Base-by-base conservation (phyloP, 2,888 invertebrate species). In the Belgica antarctica region DNA sequence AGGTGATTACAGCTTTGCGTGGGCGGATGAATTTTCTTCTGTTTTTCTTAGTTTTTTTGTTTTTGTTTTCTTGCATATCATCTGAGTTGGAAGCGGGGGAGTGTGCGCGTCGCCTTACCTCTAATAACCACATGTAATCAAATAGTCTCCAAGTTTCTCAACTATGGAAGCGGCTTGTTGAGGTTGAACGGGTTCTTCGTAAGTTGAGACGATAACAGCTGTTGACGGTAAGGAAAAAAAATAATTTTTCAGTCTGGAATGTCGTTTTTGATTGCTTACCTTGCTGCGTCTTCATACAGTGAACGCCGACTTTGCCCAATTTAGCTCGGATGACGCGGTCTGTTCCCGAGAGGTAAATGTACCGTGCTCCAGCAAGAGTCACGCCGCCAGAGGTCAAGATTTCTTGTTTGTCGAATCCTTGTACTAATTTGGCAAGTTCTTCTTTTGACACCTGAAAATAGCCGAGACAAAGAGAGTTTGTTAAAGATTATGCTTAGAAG, bases 111-210 rank as follows among this genome's bases (percentile, higher is more conserved):
- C 41, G 52, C 66, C 71, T 77, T 74, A 86, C 86, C 86, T 87
- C 89, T 94, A 94, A 89, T 92, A 94, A 88, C 94, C 93, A 88
- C 93, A 94, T 86, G 88, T 89, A 86, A 94, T 88, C 87, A 94
- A 90, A 89, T 94, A 94, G 83, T 94, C 94, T 86, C 94, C 94
- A 87, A 94, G 87, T 87, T 94, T 94, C 88, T 94, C 94, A 83
- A 94, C 94, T 84, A 94, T 92, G 77, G 93, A 93, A 82, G 94
- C 94, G 80, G 94, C 94, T 85, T 94, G 94, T 84, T 94, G 94
- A 82, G 94, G 94, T 85, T 94, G 94, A 83, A 94, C 93, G 81
- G 94, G 94, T 85, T 94, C 94, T 88, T 94, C 92, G 81, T 94
- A 94, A 81, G 94, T 87, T 83, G 94, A 91, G 82, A 94, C 89